phyloP scores from a whole-genome alignment of 2,113 vertebrate genomes.

The Cyrtonyx montezumae region DNA sequence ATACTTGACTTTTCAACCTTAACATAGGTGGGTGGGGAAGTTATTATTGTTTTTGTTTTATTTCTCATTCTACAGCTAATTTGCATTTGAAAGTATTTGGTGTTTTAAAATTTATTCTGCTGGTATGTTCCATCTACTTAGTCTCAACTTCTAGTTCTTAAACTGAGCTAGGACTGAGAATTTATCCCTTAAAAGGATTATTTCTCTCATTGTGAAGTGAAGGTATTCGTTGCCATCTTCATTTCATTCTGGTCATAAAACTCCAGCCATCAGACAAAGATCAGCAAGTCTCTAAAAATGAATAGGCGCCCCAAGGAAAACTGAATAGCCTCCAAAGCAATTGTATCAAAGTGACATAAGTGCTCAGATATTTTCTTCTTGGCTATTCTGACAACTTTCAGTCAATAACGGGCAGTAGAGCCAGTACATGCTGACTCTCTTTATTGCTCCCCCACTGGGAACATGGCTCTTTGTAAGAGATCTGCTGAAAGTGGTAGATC shows the following conservation, averaged over 20 bases:
- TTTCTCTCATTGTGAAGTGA: background rate
- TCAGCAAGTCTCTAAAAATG: slow-evolving; percentile 20
- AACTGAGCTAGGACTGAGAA: background rate
- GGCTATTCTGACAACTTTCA: background rate
- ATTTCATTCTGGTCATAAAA: slow-evolving; percentile 3
- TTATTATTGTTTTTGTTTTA: background rate
- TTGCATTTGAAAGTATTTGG: background rate
- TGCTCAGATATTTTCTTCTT: slow-evolving; percentile 7
- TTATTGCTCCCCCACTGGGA: slow-evolving; percentile 17
- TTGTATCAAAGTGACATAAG: slow-evolving; percentile 27
- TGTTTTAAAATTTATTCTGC: background rate
- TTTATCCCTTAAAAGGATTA: background rate
- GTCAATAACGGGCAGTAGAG: background rate
- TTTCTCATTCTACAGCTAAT: background rate
- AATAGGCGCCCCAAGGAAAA: background rate
- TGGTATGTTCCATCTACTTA: background rate
- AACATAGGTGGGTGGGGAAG: background rate
- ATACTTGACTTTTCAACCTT: slow-evolving; percentile 14
- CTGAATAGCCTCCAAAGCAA: slow-evolving; percentile 15
- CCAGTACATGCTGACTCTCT: background rate
- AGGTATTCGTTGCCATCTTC: slow-evolving; percentile 17
- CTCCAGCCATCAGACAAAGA: background rate
- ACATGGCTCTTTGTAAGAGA: background rate
- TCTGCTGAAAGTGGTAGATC: background rate
- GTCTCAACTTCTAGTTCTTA: background rate